phyloP scores from a whole-genome alignment of 2,888 invertebrate genomes.

The Nebria brevicollis region DNA sequence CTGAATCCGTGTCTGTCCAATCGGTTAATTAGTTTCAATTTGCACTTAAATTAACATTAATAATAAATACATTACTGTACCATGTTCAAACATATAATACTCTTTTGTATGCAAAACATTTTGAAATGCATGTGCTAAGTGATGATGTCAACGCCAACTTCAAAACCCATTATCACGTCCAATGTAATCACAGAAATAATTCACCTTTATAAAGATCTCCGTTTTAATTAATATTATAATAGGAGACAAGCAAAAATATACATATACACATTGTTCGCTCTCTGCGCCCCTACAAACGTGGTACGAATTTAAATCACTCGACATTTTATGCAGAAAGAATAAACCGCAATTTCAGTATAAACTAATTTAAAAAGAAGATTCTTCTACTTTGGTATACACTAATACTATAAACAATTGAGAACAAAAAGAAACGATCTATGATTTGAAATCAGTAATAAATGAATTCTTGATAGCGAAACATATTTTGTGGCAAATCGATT shows the following conservation, averaged over 20 bases:
- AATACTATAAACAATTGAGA: too few relatives aligned
- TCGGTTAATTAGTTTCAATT: not conserved
- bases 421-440: too few relatives aligned
- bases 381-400: too few relatives aligned
- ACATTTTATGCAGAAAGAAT: constrained; percentile 28
- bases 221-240: constrained; percentile 34
- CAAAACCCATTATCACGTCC: constrained; percentile 44
- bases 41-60: not conserved
- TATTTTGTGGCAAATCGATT: too few relatives aligned
- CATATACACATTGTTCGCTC: not conserved
- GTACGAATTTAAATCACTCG: constrained; percentile 19
- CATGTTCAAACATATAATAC: not conserved
- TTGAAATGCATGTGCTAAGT: constrained; percentile 17
- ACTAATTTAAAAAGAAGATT: too few relatives aligned
- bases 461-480: too few relatives aligned
- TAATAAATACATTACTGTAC: not conserved
- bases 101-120: constrained; percentile 1
- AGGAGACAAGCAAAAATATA: not conserved
- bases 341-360: not conserved
- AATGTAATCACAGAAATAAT: constrained; percentile 45
- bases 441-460: too few relatives aligned
- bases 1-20: not conserved
- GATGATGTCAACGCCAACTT: constrained; percentile 39
- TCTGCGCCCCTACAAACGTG: constrained; percentile 15
- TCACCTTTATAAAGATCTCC: constrained; percentile 37